phyloP scores from a whole-genome alignment of 1,140 invertebrate species.

The Bombus picipes region DNA sequence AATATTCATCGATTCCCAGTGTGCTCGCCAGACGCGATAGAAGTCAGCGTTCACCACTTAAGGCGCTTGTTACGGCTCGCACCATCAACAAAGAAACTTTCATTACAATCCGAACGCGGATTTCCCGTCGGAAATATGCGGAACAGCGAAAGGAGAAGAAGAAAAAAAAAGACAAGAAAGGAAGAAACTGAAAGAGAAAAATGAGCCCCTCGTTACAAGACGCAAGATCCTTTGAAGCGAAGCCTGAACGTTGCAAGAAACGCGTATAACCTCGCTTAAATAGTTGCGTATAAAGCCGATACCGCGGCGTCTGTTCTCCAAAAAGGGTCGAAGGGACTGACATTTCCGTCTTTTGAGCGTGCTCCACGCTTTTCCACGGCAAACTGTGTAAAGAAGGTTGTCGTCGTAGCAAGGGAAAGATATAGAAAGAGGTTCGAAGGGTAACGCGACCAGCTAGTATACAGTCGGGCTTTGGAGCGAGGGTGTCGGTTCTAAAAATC shows the following conservation, averaged over 20 bases:
- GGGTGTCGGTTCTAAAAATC: slow-evolving; percentile 63
- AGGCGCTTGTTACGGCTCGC: slow-evolving; percentile 43
- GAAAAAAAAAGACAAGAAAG: too few species aligned
- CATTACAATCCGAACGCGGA: slow-evolving; percentile 48
- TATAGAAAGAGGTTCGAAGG: slow-evolving; percentile 44
- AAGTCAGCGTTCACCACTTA: slow-evolving; percentile 11
- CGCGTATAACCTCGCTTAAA: slow-evolving; percentile 51
- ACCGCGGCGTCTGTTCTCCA: slow-evolving; percentile 36
- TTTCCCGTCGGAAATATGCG: slow-evolving; percentile 37
- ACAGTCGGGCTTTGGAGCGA: slow-evolving; percentile 58
- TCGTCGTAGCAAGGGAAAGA: neutral
- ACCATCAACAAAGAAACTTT: slow-evolving; percentile 59
- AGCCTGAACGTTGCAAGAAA: slow-evolving; percentile 39
- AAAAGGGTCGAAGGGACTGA: neutral
- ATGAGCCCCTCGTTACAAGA: slow-evolving; percentile 18
- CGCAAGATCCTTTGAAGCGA: slow-evolving; percentile 56
- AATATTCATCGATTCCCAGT: neutral
- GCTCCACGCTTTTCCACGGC: slow-evolving; percentile 22
- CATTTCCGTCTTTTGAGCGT: slow-evolving; percentile 29
- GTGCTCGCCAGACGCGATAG: neutral
- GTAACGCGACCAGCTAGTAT: slow-evolving; percentile 24
- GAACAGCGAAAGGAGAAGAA: neutral
- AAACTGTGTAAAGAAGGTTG: slow-evolving; percentile 24
- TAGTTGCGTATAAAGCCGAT: slow-evolving; percentile 61
- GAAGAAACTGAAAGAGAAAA: neutral